Base-by-base conservation (phyloP, 2,888 invertebrate genomes). In the Sarcophaga rosellei region DNA sequence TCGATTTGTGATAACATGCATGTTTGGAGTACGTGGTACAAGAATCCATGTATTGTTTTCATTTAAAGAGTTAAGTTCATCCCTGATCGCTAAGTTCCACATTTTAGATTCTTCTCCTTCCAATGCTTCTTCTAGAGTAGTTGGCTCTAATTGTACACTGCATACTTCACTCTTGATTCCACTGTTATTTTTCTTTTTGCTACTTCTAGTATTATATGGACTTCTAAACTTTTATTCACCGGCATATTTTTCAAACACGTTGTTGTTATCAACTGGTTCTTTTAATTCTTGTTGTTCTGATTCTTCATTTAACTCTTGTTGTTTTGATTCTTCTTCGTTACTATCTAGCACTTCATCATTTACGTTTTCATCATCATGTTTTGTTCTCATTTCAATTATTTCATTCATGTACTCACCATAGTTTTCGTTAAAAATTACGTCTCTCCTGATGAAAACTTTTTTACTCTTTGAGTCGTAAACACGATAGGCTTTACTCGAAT, bases 11-110 rank as follows among this genome's bases (percentile, higher is more conserved):
- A 81, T 77, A 1, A 81, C 75, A 44, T 82, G 70, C 65, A 69
- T 75, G 2, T 75, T 63, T 35, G 25, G 20, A 1, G 57, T 45
- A 35, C 84, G 75, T 44, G 80, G 65, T 53, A 79, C 65, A 8
- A 80, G 35, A 20, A 65, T 65, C 74, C 79, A 84, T 15, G 78
- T 79, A n/a, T 68, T 78, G 68, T 83, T 83, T 47, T 73, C 6
- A 6, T 66, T 17, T 17, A 84, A 25, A 20, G 77, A 72, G 59
- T 85, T 45, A 1, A 77, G 35, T 74, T 81, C 81, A 17, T 73
- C 73, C 0, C 35, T 17, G 11, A 81, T 81, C 10, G 77, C 77
- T n/a, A 53, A 21, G 6, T 2, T 53, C 72, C 72, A 73, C n/a
- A 20, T 80, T 15, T 68, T 44, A 72, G 25, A 70, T 10, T 74